phyloP scores from a whole-genome alignment of 1,140 invertebrate species.

The Drosophila sulfurigaster region DNA sequence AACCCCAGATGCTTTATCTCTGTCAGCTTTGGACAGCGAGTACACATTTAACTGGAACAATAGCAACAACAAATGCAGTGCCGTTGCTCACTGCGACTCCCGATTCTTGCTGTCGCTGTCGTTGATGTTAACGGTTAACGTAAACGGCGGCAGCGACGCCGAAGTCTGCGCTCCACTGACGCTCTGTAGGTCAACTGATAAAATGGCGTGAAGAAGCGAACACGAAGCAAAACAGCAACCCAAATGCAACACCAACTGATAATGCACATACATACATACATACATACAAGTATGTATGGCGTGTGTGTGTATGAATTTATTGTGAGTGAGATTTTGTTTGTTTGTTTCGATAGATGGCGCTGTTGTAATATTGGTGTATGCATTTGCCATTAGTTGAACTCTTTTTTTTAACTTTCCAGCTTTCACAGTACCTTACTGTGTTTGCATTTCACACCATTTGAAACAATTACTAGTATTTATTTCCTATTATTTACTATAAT shows the following conservation, averaged over 20 bases:
- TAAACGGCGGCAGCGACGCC: neutral
- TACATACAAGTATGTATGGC: too few relatives aligned
- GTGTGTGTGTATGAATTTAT: slow-evolving; percentile 3
- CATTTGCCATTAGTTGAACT: slow-evolving; percentile 32
- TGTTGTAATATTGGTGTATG: slow-evolving; percentile 30
- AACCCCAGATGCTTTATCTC: slow-evolving; percentile 40
- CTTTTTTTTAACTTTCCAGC: slow-evolving; percentile 30
- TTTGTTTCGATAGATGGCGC: slow-evolving; percentile 39
- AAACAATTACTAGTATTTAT: neutral
- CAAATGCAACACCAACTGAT: slow-evolving; percentile 44
- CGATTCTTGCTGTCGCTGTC: neutral
- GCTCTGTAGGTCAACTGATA: slow-evolving; percentile 78
- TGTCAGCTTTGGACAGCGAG: slow-evolving; percentile 19
- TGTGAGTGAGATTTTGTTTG: neutral
- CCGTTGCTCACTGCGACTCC: neutral
- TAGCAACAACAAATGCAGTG: slow-evolving; percentile 27
- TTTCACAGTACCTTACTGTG: slow-evolving; percentile 29
- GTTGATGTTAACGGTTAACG: neutral
- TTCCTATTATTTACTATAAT: neutral
- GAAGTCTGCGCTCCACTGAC: slow-evolving; percentile 19
- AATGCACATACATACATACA: slow-evolving; percentile 11
- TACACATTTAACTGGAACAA: slow-evolving; percentile 47
- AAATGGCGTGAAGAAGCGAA: slow-evolving; percentile 57
- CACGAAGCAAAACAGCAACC: slow-evolving; percentile 41
- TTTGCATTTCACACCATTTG: slow-evolving; percentile 42